These are phyloP conservation scores for Carposina sasakii DNA, from an alignment of 1,140 invertebrate species.

Conservation along the genomic window DNA sequence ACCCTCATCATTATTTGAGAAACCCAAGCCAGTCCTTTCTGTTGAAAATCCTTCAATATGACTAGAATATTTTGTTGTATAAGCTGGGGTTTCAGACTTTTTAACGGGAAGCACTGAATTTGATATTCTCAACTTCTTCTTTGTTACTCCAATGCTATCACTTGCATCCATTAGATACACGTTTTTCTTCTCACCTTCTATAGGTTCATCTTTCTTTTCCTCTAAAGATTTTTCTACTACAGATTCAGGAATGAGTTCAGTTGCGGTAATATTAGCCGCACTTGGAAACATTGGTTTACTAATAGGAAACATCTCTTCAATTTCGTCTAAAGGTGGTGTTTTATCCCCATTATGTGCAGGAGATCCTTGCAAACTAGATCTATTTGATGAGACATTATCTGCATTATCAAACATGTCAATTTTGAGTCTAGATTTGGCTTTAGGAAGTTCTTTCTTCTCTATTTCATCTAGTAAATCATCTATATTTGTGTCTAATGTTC, in stretches of 20 bases:
- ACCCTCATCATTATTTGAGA: slow-evolving; percentile 42
- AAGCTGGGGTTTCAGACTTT: slow-evolving; percentile 38
- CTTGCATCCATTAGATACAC: slow-evolving; percentile 38
- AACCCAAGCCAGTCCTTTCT: slow-evolving; percentile 57
- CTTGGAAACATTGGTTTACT: slow-evolving; percentile 38
- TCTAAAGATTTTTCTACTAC: slow-evolving; percentile 13
- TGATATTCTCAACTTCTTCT: slow-evolving; percentile 55
- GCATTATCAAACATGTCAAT: slow-evolving; percentile 27
- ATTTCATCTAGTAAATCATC: slow-evolving; percentile 62
- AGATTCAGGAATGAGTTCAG: slow-evolving; percentile 22
- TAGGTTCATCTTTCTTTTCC: slow-evolving; percentile 20
- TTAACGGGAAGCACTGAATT: slow-evolving; percentile 53
- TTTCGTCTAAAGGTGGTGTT: slow-evolving; percentile 41
- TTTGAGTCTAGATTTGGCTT: slow-evolving; percentile 36
- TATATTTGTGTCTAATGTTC: slow-evolving; percentile 34
- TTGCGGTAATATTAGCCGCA: slow-evolving; percentile 25
- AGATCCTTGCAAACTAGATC: slow-evolving; percentile 32
- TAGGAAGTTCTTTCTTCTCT: slow-evolving; percentile 59
- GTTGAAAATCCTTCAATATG: slow-evolving; percentile 56
- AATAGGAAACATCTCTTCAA: slow-evolving; percentile 44
- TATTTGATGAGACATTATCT: slow-evolving; percentile 22
- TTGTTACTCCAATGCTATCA: slow-evolving; percentile 36
- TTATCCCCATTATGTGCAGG: slow-evolving; percentile 30
- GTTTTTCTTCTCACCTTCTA: slow-evolving; percentile 50
- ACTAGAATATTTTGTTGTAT: slow-evolving; percentile 62